Conservation (phyloP, 2,888 invertebrate species). For the Drosophila antonietae region DNA sequence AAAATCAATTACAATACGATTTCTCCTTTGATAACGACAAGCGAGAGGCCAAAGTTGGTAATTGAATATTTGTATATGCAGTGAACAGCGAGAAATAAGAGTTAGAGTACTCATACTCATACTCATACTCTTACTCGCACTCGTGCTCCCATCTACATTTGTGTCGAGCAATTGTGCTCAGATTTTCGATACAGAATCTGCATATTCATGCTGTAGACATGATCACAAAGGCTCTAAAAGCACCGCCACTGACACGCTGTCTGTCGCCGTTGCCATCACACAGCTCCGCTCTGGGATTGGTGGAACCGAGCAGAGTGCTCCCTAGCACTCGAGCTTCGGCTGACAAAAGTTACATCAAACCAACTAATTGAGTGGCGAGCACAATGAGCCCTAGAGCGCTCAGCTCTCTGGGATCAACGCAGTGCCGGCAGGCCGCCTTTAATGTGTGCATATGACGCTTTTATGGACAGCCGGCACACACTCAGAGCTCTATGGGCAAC, state of each 20-base stretch:
- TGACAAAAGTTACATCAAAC: constrained; percentile 78
- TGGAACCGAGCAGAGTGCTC: constrained; percentile 28
- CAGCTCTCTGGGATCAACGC: constrained; percentile 38
- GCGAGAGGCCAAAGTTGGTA: constrained; percentile 55
- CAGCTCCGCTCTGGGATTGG: constrained; percentile 11
- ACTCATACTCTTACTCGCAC: constrained; percentile 11
- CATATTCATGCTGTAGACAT: constrained; percentile 74
- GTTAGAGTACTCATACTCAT: constrained; percentile 21
- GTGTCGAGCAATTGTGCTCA: constrained; percentile 40
- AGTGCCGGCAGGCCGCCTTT: constrained; percentile 60
- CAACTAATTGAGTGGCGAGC: constrained; percentile 78
- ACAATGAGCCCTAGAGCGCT: constrained; percentile 69
- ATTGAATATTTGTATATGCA: constrained; percentile 41
- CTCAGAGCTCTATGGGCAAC: constrained; percentile 35
- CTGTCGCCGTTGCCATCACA: constrained; percentile 50
- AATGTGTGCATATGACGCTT: constrained; percentile 70
- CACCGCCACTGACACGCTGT: constrained; percentile 76
- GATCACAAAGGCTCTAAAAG: constrained; percentile 70
- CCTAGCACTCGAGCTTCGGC: constrained; percentile 42
- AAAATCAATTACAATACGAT: constrained; percentile 75
- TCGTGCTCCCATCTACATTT: constrained; percentile 18
- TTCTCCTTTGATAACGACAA: constrained; percentile 68
- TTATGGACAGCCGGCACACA: constrained; percentile 46
- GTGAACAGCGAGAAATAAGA: constrained; percentile 40
- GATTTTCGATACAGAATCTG: constrained; percentile 66